Percentiles rank a stretch among this genome's conserved stretches.
These are phyloP conservation scores for Drosophila mulleri DNA, from an alignment of 2,888 invertebrate species.

Conservation along the genomic window DNA sequence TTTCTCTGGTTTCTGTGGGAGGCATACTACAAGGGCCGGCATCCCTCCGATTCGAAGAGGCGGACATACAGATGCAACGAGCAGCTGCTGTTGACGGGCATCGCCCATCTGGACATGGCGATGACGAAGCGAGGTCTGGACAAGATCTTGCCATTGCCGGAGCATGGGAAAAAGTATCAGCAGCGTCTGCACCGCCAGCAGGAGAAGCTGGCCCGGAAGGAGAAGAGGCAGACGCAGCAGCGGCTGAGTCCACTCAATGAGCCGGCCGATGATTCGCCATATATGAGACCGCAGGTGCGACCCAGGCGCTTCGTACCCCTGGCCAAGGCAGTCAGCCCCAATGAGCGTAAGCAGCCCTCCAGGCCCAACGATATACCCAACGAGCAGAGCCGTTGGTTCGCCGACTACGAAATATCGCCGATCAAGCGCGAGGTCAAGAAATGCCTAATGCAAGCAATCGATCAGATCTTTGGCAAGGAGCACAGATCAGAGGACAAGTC, in stretches of 20 bases:
- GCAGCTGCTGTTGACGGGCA: constrained; percentile 81
- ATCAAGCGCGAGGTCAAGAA: constrained; percentile 48
- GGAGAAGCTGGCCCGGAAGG: not conserved
- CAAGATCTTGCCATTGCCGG: constrained; percentile 72
- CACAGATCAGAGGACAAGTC: not conserved
- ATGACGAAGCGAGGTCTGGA: constrained; percentile 82
- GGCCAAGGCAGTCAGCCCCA: not conserved
- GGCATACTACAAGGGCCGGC: constrained; percentile 66
- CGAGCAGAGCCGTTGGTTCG: constrained; percentile 62
- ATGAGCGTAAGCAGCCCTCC: not conserved
- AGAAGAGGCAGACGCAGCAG: not conserved
- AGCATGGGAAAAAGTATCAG: constrained; percentile 43
- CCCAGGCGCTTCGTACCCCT: constrained; percentile 34
- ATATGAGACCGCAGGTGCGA: constrained; percentile 29
- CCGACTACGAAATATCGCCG: constrained; percentile 50
- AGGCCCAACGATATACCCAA: constrained; percentile 41
- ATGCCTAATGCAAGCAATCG: constrained; percentile 43
- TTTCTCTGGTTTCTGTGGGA: constrained; percentile 84
- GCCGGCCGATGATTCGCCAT: constrained; percentile 21
- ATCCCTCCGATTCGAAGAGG: not conserved
- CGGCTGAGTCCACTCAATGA: fast-evolving
- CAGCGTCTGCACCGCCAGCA: not conserved
- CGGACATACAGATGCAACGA: constrained; percentile 74
- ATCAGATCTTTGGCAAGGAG: constrained; percentile 17
- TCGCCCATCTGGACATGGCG: constrained; percentile 82